Conservation (phyloP, 2,113 vertebrate species). For the Entelurus aequoreus region DNA sequence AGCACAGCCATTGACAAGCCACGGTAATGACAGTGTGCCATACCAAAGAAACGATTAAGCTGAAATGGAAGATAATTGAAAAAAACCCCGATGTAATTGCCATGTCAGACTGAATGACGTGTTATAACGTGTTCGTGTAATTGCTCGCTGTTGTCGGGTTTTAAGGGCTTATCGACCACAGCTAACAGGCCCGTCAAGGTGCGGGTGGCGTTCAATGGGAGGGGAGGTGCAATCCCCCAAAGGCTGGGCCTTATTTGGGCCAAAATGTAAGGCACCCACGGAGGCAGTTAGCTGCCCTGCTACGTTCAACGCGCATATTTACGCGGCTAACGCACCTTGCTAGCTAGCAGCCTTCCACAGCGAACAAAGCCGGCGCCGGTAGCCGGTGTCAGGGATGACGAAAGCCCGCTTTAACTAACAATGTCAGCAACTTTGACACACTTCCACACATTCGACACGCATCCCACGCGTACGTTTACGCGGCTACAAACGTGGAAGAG, state of each 20-base stretch:
- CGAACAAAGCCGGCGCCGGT: slow-evolving; percentile 70
- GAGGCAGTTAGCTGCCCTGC: background rate
- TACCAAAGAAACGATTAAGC: background rate
- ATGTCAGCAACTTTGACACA: background rate
- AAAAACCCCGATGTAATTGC: too few species aligned
- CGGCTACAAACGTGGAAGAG: too few species aligned
- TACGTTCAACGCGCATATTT: background rate
- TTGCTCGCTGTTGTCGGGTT: slow-evolving; percentile 5
- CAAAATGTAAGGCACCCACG: slow-evolving; percentile 1
- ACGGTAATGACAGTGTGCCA: too few species aligned
- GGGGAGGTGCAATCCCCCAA: background rate
- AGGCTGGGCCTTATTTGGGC: slow-evolving; percentile 8
- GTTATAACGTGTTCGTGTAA: background rate
- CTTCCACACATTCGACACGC: too few species aligned
- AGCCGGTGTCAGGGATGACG: slow-evolving; percentile 32
- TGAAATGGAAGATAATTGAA: too few species aligned
- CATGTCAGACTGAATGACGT: too few species aligned
- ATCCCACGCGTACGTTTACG: background rate
- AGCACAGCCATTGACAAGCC: background rate
- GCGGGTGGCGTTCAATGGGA: background rate
- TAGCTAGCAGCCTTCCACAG: slow-evolving; percentile 26
- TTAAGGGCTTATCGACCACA: background rate
- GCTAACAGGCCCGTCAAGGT: slow-evolving; percentile 7
- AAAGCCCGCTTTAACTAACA: background rate
- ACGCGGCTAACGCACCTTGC: slow-evolving; percentile 16